Evolutionary conservation across 1,140 invertebrate genomes (phyloP).

Genomic region (Drosophila serrata): DNA sequence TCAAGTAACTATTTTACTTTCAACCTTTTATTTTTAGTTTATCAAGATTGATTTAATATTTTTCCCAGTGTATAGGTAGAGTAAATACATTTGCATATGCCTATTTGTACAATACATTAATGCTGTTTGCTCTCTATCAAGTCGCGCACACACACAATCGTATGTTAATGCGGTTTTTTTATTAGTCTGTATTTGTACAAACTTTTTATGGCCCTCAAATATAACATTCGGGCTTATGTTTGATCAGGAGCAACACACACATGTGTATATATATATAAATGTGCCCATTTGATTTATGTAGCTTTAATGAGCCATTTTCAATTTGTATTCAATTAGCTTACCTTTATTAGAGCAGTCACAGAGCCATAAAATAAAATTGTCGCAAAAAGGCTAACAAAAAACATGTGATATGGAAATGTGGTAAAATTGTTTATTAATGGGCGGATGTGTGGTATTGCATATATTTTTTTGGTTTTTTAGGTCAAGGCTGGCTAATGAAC

Average conservation of each 20-base stretch:
- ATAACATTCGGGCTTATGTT: slow-evolving; percentile 24
- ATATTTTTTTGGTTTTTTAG: slow-evolving; percentile 1
- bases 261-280: neutral
- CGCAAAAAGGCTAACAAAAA: slow-evolving; percentile 9
- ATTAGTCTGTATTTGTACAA: slow-evolving; percentile 64
- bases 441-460: neutral
- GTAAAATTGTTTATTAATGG: slow-evolving; percentile 34
- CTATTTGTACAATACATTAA: slow-evolving; percentile 71
- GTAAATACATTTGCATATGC: slow-evolving; percentile 71
- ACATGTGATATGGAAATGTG: slow-evolving; percentile 28
- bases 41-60: neutral
- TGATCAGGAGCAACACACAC: slow-evolving; percentile 18
- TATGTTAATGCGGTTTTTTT: slow-evolving; percentile 59
- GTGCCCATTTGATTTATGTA: slow-evolving; percentile 63
- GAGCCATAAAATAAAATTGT: slow-evolving; percentile 24
- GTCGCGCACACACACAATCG: slow-evolving; percentile 38
- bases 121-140: slow-evolving; percentile 65
- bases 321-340: slow-evolving; percentile 64
- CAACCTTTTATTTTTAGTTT: no score
- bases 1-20: no score
- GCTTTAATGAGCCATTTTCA: slow-evolving; percentile 58
- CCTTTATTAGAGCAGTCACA: slow-evolving; percentile 47
- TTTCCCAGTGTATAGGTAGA: neutral
- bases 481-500: slow-evolving; percentile 31
- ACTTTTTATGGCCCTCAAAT: slow-evolving; percentile 36